Evolutionary conservation across 2,888 invertebrate genomes (phyloP).

Genomic region (Mesorhabditis spiculigera): DNA sequence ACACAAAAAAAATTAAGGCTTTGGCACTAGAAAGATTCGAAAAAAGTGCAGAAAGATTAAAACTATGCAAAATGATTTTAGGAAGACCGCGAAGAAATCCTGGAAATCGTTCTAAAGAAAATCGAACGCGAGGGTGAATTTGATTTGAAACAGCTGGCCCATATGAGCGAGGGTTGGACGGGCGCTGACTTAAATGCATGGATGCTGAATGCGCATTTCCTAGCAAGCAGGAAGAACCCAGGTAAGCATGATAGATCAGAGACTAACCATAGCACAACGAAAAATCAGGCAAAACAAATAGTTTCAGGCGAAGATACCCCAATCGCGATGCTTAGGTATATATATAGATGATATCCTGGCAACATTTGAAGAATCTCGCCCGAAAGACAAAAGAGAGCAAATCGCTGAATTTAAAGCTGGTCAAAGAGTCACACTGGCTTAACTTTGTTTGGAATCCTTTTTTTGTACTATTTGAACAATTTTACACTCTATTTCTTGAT

Average conservation of each 20-base stretch:
- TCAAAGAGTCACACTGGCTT: constrained; percentile 18
- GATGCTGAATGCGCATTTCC: constrained; percentile 47
- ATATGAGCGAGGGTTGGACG: constrained; percentile 40
- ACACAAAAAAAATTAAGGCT: background rate
- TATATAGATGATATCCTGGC: constrained; percentile 12
- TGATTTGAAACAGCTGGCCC: constrained; percentile 68
- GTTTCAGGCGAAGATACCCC: background rate
- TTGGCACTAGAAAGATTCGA: background rate
- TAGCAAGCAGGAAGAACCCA: constrained; percentile 19
- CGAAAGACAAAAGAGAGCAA: constrained; percentile 11
- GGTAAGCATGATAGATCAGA: background rate
- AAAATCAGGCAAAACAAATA: no score
- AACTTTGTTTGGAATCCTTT: no score
- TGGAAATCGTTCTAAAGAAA: constrained; percentile 70
- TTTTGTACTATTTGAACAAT: no score
- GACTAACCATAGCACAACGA: background rate
- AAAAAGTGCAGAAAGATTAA: background rate
- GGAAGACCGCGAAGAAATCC: constrained; percentile 67
- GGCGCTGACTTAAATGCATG: constrained; percentile 48
- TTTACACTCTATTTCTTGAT: no score
- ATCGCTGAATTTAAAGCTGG: constrained; percentile 14
- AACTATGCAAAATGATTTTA: constrained; percentile 34
- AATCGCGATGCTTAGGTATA: constrained; percentile 8
- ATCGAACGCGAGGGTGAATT: constrained; percentile 69
- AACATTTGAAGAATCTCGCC: constrained; percentile 14